Base-by-base conservation (phyloP, 2,888 invertebrate genomes). In the Drosophila tanythrix region DNA sequence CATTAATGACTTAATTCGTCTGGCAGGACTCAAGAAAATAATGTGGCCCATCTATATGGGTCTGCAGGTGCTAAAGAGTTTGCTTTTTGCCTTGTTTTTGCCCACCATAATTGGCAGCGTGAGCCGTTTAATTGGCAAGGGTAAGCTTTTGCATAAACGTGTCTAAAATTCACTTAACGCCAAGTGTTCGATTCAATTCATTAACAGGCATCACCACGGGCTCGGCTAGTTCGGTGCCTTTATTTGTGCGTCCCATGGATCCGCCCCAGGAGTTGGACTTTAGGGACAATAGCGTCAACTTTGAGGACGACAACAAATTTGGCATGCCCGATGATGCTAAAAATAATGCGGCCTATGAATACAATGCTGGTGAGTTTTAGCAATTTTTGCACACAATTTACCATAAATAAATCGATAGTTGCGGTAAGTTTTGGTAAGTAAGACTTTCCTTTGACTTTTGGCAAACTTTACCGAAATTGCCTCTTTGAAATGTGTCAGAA, bases 71-170 rank as follows among this genome's bases (percentile, higher is more conserved):
- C 94, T 97, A 84, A 98, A 98, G 93, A 96, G 97, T 40, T 95
- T 97, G 53, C 93, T 97, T 29, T 94, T 97, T 38, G 97, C 97
- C 11, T 95, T 97, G 94, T 97, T 98, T 93, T 94, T 97, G 91
- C 97, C 97, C 0, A 96, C 97, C 71, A 95, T 97, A 69, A 94
- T 97, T 75, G 97, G 97, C 62, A 96, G 96, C 83, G 94, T 97
- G 67, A 97, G 97, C 60, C 97, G 97, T 93, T 95, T 97, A 73
- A 95, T 97, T 68, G 97, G 97, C 66, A 97, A 97, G 95, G 97
- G 97, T 95, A 93, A 90, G 90, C 58, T 57, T 18, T 21, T 21
- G 29, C 3, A 27, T 40, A 15, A 57, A 15, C 10, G 3, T 57
- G 11, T n/a, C 15, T 8, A 7, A 15, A 48, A 35, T 35, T 10